Evolutionary conservation across 2,888 invertebrate genomes (phyloP).

Genomic region (Cynaeus angustus): DNA sequence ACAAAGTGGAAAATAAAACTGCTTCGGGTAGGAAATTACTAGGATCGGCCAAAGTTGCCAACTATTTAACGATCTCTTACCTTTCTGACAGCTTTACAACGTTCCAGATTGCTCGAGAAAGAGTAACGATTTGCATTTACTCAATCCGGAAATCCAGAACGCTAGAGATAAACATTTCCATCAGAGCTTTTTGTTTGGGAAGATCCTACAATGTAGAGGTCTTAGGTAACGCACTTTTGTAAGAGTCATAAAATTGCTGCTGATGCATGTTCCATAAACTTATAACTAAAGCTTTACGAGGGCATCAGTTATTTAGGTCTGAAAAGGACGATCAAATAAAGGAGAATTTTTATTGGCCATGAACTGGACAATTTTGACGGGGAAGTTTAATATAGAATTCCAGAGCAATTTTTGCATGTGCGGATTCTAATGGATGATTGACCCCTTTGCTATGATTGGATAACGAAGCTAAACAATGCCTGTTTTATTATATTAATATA

Average conservation of each 20-base stretch:
- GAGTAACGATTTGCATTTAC: constrained; percentile 43
- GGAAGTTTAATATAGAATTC: constrained; percentile 5
- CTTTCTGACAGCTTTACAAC: constrained; percentile 38
- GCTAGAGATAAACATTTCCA: constrained; percentile 2
- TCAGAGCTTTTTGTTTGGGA: not conserved
- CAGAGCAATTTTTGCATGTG: constrained; percentile 1
- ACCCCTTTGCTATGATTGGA: constrained; percentile 3
- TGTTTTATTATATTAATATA: too few relatives aligned
- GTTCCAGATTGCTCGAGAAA: constrained; percentile 21
- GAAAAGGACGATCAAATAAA: constrained; percentile 11
- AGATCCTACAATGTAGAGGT: not conserved
- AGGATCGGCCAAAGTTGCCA: constrained; percentile 36
- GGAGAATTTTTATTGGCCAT: constrained; percentile 11
- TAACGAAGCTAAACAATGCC: too few relatives aligned
- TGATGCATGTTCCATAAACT: constrained; percentile 19
- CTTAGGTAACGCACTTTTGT: constrained; percentile 5
- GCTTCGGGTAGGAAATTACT: constrained; percentile 49
- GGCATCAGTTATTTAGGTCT: constrained; percentile 14
- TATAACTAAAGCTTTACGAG: constrained; percentile 13
- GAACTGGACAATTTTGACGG: constrained; percentile 10
- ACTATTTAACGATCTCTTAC: constrained; percentile 48
- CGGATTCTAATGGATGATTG: constrained; percentile 1
- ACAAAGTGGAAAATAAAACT: constrained; percentile 52
- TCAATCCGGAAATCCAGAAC: constrained; percentile 11
- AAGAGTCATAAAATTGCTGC: constrained; percentile 5